Conservation (phyloP, 2,113 vertebrate species). For the Pangasianodon gigas region DNA sequence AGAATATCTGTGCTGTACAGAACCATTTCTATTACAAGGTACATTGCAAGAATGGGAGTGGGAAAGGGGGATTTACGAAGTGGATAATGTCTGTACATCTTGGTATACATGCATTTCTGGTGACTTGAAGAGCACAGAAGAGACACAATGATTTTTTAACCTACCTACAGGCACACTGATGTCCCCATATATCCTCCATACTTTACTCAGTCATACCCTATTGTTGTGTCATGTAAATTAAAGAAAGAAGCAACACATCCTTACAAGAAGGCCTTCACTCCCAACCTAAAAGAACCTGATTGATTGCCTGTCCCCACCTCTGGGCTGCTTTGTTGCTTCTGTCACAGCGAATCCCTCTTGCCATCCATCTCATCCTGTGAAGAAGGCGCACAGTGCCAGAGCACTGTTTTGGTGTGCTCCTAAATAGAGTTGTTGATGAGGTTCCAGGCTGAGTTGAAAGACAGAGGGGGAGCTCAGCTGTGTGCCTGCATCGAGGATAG, state of each 20-base stretch:
- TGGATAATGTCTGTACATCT: background rate
- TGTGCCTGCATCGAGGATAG: constrained; percentile 3
- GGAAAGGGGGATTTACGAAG: background rate
- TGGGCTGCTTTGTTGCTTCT: constrained; percentile 44
- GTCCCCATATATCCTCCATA: constrained; percentile 16
- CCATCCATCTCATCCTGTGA: constrained; percentile 45
- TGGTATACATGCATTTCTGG: no score
- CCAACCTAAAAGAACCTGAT: constrained; percentile 26
- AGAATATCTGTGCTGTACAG: background rate
- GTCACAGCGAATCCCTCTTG: constrained; percentile 45
- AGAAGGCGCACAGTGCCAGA: constrained; percentile 10
- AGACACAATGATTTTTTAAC: background rate
- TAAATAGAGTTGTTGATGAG: constrained; percentile 54
- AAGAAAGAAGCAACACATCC: constrained; percentile 13
- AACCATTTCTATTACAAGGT: background rate
- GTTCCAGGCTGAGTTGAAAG: constrained; percentile 38
- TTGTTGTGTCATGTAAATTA: constrained; percentile 17
- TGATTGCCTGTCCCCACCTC: constrained; percentile 44
- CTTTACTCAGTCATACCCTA: background rate
- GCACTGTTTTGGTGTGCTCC: constrained; percentile 40
- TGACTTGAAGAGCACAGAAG: background rate
- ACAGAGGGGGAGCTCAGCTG: constrained; percentile 31
- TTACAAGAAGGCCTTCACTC: constrained; percentile 15
- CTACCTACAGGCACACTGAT: background rate
- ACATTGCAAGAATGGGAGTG: background rate